Conservation (phyloP, 2,888 invertebrate species). For the Willowsia nigromaculata region DNA sequence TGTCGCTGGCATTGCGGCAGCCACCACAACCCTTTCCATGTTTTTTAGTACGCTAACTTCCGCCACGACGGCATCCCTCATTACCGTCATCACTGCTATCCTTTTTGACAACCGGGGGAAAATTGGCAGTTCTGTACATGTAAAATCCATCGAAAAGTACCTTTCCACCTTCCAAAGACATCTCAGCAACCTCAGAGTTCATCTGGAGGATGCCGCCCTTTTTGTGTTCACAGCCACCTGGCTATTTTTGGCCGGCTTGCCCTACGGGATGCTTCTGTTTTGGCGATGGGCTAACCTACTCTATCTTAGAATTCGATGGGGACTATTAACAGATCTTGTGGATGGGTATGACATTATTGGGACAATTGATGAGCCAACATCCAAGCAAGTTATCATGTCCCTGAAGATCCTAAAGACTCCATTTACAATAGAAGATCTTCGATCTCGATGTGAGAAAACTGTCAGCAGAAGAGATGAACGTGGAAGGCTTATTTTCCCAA, state of each 20-base stretch:
- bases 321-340: slow-evolving; percentile 67
- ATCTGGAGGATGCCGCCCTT: slow-evolving; percentile 73
- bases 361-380: slow-evolving; percentile 71
- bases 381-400: slow-evolving; percentile 75
- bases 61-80: slow-evolving; percentile 42
- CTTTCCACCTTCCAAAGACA: slow-evolving; percentile 14
- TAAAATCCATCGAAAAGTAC: slow-evolving; percentile 20
- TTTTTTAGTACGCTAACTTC: slow-evolving; percentile 24
- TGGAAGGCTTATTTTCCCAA: slow-evolving; percentile 69
- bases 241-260: slow-evolving; percentile 67
- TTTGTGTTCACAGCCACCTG: slow-evolving; percentile 74
- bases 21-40: slow-evolving; percentile 52
- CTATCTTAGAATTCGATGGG: slow-evolving; percentile 72
- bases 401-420: slow-evolving; percentile 72
- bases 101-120: slow-evolving; percentile 3
- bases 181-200: slow-evolving; percentile 25
- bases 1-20: slow-evolving; percentile 46
- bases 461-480: slow-evolving; percentile 57
- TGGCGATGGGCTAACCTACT: slow-evolving; percentile 67
- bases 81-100: slow-evolving; percentile 13
- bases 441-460: slow-evolving; percentile 67
- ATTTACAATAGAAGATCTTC: slow-evolving; percentile 69
- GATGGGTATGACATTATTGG: slow-evolving; percentile 74
- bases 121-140: neutral
- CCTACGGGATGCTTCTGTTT: slow-evolving; percentile 70